Evolutionary conservation across 2,888 invertebrate species (phyloP), one percentile per base, ranked within the genome.

Genomic region (Epinotia brunnichana): DNA sequence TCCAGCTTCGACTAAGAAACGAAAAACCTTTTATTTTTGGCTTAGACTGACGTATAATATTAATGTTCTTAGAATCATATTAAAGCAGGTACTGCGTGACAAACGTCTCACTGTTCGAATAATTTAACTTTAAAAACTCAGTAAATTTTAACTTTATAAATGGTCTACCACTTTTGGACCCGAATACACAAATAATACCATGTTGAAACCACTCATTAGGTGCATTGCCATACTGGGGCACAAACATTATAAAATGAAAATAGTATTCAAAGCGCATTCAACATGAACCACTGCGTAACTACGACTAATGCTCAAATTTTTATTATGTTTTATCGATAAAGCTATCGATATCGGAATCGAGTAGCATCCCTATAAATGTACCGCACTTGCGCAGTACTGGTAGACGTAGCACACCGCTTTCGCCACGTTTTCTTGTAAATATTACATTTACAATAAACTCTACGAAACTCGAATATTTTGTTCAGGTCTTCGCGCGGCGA

Each of bases 341-440:
- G 61, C 48, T 68, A 39, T 66, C 72, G 48, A 63, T 41, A n/a
- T 69, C 63, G 41, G 57, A 15, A 41, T 11, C 77, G 75, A 77
- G 69, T 74, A 78, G 21, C 87, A 74, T 78, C 89, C 77, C 88
- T 90, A 85, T 70, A 77, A 80, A 81, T 74, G 77, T 77, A 77
- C 75, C 75, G 81, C 86, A 81, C 91, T 88, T 90, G 91, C 91
- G 90, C 87, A 80, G 53, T 80, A 44, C 68, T 13, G 81, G 78
- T 77, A 78, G 76, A 73, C 67, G 80, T 78, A 81, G 78, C 77
- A 77, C 77, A 80, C 75, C 77, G 78, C 75, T 63, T 75, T 77
- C 74, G 76, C 78, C 74, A 73, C 77, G 78, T 79, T 81, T 81
- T 80, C 82, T 83, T 80, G 85, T 88, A 84, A 89, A 88, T 88